Evolutionary conservation across 2,888 invertebrate genomes (phyloP).

Genomic region (Apodemia zela): DNA sequence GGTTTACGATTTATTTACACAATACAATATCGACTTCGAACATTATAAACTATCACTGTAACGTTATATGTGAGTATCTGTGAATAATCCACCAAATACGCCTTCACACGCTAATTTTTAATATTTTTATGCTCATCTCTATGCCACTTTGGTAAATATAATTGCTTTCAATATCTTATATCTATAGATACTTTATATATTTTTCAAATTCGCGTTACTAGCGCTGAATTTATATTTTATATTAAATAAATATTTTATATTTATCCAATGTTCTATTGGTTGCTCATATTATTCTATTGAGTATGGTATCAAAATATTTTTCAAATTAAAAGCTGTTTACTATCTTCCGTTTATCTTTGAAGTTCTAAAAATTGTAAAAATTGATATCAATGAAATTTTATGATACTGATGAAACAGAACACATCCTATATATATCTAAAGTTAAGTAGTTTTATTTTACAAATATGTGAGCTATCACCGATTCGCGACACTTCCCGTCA

Average conservation of each 20-base stretch:
- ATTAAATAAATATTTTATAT: too few species aligned
- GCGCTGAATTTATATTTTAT: too few species aligned
- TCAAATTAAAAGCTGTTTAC: too few species aligned
- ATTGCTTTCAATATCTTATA: not conserved
- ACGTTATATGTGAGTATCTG: constrained; percentile 33
- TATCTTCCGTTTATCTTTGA: too few species aligned
- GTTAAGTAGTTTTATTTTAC: too few species aligned
- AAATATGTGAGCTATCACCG: too few species aligned
- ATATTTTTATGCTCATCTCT: not conserved
- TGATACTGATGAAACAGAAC: too few species aligned
- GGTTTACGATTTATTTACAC: constrained; percentile 81
- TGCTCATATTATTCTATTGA: not conserved
- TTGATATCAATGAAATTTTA: too few species aligned
- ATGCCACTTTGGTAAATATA: not conserved
- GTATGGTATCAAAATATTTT: not conserved
- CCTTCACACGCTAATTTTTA: not conserved
- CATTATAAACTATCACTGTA: constrained; percentile 65
- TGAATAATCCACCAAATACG: constrained; percentile 12
- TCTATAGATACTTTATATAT: not conserved
- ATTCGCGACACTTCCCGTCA: too few species aligned
- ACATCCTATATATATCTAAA: too few species aligned
- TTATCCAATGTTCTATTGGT: not conserved
- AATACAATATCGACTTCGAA: constrained; percentile 66
- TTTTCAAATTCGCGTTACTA: not conserved
- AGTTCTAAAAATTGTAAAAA: too few species aligned